Conservation (phyloP, 2,113 vertebrate genomes). For the Elanoides forficatus region DNA sequence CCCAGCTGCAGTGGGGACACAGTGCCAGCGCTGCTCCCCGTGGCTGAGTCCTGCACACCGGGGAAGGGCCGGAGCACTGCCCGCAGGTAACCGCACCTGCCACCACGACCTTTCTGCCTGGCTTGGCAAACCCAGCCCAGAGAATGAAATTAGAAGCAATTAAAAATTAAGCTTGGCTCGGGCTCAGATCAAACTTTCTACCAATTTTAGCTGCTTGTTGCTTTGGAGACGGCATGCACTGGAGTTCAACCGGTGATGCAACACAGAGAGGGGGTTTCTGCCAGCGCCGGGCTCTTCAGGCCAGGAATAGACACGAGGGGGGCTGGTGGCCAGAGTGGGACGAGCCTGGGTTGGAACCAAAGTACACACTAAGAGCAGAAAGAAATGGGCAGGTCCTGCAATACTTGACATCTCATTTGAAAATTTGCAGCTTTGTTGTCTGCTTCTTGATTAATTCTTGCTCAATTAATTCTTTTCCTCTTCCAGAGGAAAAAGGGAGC, state of each 20-base stretch:
- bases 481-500: background rate
- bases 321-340: background rate
- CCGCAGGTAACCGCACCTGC: background rate
- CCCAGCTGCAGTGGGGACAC: fast-evolving
- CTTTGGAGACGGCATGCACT: background rate
- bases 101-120: background rate
- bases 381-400: background rate
- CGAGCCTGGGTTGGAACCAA: background rate
- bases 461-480: background rate
- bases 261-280: background rate
- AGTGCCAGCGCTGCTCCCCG: fast-evolving
- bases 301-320: background rate
- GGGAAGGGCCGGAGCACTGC: background rate
- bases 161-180: constrained; percentile 61
- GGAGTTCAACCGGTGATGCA: background rate
- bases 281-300: fast-evolving
- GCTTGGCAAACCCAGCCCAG: background rate
- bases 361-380: background rate
- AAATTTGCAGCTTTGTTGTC: background rate
- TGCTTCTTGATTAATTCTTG: background rate
- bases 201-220: constrained; percentile 40
- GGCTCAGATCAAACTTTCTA: constrained; percentile 39
- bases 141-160: constrained; percentile 46
- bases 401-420: background rate
- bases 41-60: fast-evolving